Percentiles rank a stretch among this genome's conserved stretches.
Conservation (phyloP, 2,797 vertebrate species). For the Hylomyscus alleni region DNA sequence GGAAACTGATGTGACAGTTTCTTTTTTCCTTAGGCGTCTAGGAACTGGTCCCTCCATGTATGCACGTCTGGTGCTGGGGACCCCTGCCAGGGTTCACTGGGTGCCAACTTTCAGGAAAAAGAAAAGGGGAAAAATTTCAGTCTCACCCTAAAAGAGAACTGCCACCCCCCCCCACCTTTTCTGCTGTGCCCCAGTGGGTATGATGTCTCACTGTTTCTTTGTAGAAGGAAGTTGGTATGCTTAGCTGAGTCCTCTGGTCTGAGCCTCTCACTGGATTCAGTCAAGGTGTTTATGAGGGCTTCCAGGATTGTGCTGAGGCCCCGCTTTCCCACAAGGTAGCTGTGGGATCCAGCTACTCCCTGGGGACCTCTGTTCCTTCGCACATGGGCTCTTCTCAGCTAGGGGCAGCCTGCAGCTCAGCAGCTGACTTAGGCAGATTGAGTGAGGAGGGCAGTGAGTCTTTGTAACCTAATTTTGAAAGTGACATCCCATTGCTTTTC, state of each 20-base stretch:
- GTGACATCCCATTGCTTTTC: neutral
- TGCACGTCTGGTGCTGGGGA: neutral
- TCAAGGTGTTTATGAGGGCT: neutral
- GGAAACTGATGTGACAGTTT: neutral
- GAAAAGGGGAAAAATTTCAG: neutral
- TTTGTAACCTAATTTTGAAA: slow-evolving; percentile 12
- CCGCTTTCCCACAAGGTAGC: neutral
- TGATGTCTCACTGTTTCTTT: neutral
- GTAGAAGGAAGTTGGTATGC: neutral
- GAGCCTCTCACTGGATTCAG: neutral
- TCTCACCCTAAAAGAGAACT: neutral
- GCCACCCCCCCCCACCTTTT: rapidly evolving
- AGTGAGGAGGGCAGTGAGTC: neutral
- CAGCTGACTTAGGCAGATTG: neutral
- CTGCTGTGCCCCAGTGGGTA: neutral
- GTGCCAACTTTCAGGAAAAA: neutral
- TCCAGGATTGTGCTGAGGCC: rapidly evolving
- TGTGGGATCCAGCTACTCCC: neutral
- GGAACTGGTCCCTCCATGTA: neutral
- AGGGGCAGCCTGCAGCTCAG: neutral
- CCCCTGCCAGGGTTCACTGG: neutral
- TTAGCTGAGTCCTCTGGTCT: neutral
- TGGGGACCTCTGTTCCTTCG: neutral
- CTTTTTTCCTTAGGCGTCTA: slow-evolving; percentile 29
- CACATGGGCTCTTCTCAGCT: neutral